phyloP scores from a whole-genome alignment of 1,140 invertebrate species.

The Thalassaphorura encarpata region DNA sequence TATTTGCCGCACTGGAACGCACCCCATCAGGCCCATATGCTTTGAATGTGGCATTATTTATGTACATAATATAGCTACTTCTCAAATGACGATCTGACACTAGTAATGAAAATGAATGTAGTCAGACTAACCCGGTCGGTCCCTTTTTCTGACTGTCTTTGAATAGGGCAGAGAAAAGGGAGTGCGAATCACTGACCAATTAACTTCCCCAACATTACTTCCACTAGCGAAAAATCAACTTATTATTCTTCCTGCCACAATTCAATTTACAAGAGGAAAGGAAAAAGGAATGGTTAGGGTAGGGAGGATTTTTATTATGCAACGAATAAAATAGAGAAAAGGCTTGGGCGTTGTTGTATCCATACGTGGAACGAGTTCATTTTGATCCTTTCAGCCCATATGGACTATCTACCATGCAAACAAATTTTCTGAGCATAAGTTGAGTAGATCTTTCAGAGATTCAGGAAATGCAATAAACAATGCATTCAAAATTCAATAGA shows the following conservation, averaged over 20 bases:
- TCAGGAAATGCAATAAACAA: too few relatives aligned
- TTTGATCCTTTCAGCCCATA: background rate
- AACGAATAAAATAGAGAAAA: background rate
- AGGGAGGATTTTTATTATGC: background rate
- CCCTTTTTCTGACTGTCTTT: too few relatives aligned
- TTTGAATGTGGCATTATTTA: background rate
- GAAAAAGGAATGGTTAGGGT: background rate
- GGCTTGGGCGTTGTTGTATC: background rate
- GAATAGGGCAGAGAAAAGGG: background rate
- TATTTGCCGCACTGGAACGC: background rate
- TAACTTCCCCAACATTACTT: constrained; percentile 17
- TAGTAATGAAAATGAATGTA: background rate
- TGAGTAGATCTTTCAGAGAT: too few relatives aligned
- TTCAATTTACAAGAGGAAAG: constrained; percentile 6
- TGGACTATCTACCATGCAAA: background rate
- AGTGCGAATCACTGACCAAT: constrained; percentile 17
- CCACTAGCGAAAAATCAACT: constrained; percentile 7
- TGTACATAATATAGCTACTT: too few relatives aligned
- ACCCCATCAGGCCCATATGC: background rate
- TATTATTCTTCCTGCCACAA: constrained; percentile 16
- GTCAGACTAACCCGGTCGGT: background rate
- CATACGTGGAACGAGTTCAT: background rate
- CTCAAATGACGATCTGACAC: background rate
- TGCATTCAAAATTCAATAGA: too few relatives aligned
- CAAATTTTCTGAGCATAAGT: too few relatives aligned